phyloP scores from a whole-genome alignment of 2,888 invertebrate species.

The Tortrix viridana region DNA sequence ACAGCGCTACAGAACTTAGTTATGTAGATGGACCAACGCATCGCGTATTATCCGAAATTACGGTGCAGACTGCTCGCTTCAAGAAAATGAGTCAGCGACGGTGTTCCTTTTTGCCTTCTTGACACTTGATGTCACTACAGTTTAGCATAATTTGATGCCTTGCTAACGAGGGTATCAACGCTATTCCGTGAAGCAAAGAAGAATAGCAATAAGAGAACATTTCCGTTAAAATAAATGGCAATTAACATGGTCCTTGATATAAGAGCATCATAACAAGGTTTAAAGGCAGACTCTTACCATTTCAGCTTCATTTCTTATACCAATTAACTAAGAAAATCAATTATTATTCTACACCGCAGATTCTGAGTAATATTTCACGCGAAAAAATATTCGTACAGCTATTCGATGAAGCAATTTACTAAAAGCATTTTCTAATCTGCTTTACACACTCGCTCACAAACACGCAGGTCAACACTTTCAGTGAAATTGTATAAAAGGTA shows the following conservation, averaged over 20 bases:
- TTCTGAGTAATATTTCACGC: slow-evolving; percentile 1
- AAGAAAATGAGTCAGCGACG: slow-evolving; percentile 21
- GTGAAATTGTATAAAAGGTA: too few species aligned
- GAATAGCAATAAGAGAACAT: background rate
- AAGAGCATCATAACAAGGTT: background rate
- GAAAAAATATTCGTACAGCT: slow-evolving; percentile 8
- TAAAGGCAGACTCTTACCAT: background rate
- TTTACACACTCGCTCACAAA: background rate
- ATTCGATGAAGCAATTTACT: slow-evolving; percentile 20
- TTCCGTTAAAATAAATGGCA: background rate
- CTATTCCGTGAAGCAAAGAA: background rate
- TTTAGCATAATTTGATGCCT: slow-evolving; percentile 4
- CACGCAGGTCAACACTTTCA: too few species aligned
- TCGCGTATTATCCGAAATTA: slow-evolving; percentile 48
- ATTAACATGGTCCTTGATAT: background rate
- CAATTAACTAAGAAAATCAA: slow-evolving; percentile 13
- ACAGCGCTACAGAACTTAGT: background rate
- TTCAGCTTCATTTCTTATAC: slow-evolving; percentile 3
- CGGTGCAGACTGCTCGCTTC: slow-evolving; percentile 43
- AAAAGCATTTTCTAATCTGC: slow-evolving; percentile 16
- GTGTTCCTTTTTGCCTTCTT: background rate
- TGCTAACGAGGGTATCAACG: background rate
- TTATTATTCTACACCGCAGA: background rate
- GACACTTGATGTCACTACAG: slow-evolving; percentile 3
- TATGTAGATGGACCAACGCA: slow-evolving; percentile 35